These are phyloP conservation scores for Piaya cayana DNA, from an alignment of 2,113 vertebrate genomes.

Conservation along the genomic window DNA sequence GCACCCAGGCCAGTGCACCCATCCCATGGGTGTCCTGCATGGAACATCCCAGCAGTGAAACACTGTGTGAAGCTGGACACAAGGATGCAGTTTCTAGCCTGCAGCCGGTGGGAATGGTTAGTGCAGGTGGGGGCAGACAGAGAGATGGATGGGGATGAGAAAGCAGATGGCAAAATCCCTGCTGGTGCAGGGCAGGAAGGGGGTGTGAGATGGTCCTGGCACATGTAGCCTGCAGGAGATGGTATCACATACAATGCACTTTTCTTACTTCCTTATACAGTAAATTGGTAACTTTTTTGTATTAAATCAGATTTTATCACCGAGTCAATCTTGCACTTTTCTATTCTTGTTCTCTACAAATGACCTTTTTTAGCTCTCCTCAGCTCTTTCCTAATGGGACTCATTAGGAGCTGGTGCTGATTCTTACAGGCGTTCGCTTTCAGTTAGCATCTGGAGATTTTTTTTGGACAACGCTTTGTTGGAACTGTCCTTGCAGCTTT, in stretches of 20 bases:
- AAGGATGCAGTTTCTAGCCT: accelerated
- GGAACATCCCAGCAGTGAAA: neutral
- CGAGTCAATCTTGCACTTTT: conserved; percentile 54
- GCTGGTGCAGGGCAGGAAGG: neutral
- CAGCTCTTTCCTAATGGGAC: conserved; percentile 66
- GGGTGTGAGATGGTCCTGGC: conserved; percentile 25
- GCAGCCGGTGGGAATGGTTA: neutral
- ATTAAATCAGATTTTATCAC: conserved; percentile 68
- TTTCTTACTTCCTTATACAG: conserved; percentile 67
- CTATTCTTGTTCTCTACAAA: conserved; percentile 65
- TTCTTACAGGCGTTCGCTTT: conserved; percentile 57
- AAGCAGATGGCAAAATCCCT: neutral
- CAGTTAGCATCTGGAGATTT: conserved; percentile 55
- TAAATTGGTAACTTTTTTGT: conserved; percentile 65
- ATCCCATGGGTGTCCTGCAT: neutral
- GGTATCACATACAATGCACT: neutral
- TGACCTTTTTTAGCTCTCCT: conserved; percentile 71
- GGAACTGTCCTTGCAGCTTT: neutral
- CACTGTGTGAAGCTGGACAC: neutral
- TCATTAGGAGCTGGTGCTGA: conserved; percentile 64
- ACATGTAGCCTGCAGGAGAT: neutral
- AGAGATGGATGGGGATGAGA: neutral
- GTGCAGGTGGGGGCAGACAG: neutral
- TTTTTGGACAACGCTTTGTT: conserved; percentile 1
- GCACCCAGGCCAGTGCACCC: neutral